These are phyloP conservation scores for Lepisosteus oculatus DNA, from an alignment of 2,113 vertebrate species.

Conservation along the genomic window DNA sequence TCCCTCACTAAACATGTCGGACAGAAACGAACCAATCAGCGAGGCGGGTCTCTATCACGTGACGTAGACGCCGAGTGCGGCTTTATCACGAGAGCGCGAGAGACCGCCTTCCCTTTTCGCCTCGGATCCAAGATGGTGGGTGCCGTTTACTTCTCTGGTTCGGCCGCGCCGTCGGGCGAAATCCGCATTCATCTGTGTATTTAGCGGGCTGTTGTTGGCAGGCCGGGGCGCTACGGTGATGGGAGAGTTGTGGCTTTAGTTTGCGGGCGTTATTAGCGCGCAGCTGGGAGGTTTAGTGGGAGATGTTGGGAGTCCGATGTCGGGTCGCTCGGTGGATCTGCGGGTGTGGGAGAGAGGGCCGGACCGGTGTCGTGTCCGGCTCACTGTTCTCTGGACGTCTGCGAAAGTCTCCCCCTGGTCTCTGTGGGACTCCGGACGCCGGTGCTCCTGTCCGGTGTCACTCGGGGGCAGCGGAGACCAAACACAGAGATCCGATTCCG, in stretches of 20 bases:
- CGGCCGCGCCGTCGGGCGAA: conserved; percentile 3
- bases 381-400: no score
- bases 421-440: no score
- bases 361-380: background rate
- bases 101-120: conserved; percentile 70
- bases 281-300: background rate
- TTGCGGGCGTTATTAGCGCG: background rate
- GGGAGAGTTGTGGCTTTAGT: background rate
- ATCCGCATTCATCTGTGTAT: conserved; percentile 58
- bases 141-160: conserved; percentile 24
- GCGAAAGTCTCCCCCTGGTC: no score
- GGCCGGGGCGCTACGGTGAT: background rate
- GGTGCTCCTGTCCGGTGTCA: no score
- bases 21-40: conserved; percentile 17
- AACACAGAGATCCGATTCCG: no score
- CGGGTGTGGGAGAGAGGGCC: background rate
- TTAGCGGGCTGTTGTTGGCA: conserved; percentile 4
- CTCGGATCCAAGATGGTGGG: conserved; percentile 75
- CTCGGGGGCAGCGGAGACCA: no score
- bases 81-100: conserved; percentile 65
- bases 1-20: conserved; percentile 17
- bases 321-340: no score
- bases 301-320: background rate
- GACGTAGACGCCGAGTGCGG: conserved; percentile 37
- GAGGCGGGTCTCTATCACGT: background rate